phyloP scores from a whole-genome alignment of 2,888 invertebrate genomes.

The Agonopterix heracliana region DNA sequence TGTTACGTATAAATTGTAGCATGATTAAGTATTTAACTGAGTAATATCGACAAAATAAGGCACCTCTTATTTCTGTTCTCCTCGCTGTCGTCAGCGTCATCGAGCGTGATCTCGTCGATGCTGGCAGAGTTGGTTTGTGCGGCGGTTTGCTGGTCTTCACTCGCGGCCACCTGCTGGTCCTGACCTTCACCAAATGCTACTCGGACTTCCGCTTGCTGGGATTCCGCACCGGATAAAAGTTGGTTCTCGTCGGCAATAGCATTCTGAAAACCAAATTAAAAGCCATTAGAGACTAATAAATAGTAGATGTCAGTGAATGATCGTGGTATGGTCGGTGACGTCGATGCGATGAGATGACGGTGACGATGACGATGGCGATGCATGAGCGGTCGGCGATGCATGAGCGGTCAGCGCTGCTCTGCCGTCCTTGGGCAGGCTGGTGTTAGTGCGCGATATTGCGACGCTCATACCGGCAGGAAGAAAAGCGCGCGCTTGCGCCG shows the following conservation, averaged over 20 bases:
- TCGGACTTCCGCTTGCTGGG: conserved; percentile 78
- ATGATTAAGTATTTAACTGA: not conserved
- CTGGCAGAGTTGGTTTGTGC: conserved; percentile 79
- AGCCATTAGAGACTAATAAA: conserved; percentile 10
- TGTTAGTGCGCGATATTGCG: conserved; percentile 55
- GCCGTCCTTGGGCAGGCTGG: conserved; percentile 68
- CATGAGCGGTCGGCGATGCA: conserved; percentile 18
- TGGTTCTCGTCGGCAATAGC: conserved; percentile 65
- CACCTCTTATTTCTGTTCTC: conserved; percentile 88
- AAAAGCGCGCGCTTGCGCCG: conserved; percentile 49
- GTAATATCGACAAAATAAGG: not conserved
- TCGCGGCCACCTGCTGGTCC: conserved; percentile 27
- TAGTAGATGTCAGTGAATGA: conserved; percentile 21
- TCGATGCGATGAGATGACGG: conserved; percentile 24
- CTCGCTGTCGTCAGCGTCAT: conserved; percentile 82
- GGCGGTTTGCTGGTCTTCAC: conserved; percentile 47
- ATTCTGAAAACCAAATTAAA: conserved; percentile 40
- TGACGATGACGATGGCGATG: conserved; percentile 24
- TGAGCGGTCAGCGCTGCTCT: conserved; percentile 54
- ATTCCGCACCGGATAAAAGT: conserved; percentile 73
- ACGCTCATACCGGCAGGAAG: conserved; percentile 60
- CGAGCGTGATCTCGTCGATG: conserved; percentile 82
- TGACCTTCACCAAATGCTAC: conserved; percentile 72
- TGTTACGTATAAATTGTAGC: no score
- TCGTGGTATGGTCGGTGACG: conserved; percentile 31